Evolutionary conservation across 2,113 vertebrate genomes (phyloP), one percentile per base, ranked within the genome.

Genomic region (Pollimyrus isidori): DNA sequence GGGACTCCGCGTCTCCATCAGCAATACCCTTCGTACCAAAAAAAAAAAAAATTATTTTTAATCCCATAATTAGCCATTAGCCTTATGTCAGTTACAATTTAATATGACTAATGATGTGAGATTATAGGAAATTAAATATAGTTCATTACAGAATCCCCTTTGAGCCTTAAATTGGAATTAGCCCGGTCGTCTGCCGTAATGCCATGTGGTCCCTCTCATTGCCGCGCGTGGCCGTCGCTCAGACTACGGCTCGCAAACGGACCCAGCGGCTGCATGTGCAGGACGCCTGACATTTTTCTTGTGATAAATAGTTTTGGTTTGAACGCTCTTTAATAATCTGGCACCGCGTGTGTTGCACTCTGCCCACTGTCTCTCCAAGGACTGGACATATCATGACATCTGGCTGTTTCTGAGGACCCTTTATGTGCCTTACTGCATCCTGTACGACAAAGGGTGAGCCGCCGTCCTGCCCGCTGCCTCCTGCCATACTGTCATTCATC

Each of bases 381-480:
- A 99, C 93, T 99, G 98, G 98, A 97, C 96, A 0, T 99, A 99
- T 92, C 96, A 97, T 49, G 97, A 99, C 93, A 98, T 99, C 94
- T 99, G 98, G 98, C 95, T 95, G 0, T 99, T 99, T 88, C 93
- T 99, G 76, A 97, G 98, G 58, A 96, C 94, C 0, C 94, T 99
- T 1, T 97, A 96, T 3, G 95, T 99, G 23, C 98, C 98, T 0
- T 99, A 99, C 95, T 99, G 98, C 45, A 92, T 99, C 89, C 97
- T 99, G 23, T 99, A 99, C 0, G 98, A 99, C 91, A 98, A 96
- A 91, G 98, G 98, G 98, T 99, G 93, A 96, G 96, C 10, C n/a
- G 11, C n/a, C 58, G 87, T 15, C 3, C 15, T 7, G n/a, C 42
- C 3, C 73, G 10, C 82, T 42, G 46, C 42, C 39, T 85, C 35